Percentiles rank a stretch among this genome's conserved stretches.
These are phyloP conservation scores for Craterocephalus amniculus DNA, from an alignment of 2,797 vertebrate genomes.

Conservation along the genomic window DNA sequence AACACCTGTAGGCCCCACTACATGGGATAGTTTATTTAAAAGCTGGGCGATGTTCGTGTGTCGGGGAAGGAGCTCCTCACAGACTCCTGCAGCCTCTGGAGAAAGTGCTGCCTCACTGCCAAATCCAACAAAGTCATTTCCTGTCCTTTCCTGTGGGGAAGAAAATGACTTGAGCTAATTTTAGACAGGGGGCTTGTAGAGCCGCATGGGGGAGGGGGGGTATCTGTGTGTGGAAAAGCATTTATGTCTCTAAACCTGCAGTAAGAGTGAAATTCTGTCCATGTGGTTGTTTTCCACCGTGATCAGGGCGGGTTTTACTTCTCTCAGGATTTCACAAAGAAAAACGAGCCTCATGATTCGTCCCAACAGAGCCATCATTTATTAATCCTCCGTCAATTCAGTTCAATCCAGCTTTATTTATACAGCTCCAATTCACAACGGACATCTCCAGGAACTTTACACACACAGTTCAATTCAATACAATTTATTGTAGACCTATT, in stretches of 20 bases:
- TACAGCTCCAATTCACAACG: too few relatives aligned
- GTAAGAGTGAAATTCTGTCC: conserved; percentile 22
- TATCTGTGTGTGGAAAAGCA: conserved; percentile 47
- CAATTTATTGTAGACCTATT: too few relatives aligned
- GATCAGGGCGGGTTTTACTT: conserved; percentile 15
- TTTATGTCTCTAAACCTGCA: conserved; percentile 43
- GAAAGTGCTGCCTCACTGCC: conserved; percentile 81
- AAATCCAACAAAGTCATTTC: conserved; percentile 83
- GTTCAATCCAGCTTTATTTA: too few relatives aligned
- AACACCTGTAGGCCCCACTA: conserved; percentile 54
- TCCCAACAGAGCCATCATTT: not conserved
- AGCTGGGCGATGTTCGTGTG: conserved; percentile 11
- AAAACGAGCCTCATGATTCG: not conserved
- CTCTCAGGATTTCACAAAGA: not conserved
- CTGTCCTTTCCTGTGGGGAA: conserved; percentile 76
- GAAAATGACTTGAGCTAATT: conserved; percentile 79
- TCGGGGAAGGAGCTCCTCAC: conserved; percentile 36
- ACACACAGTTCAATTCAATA: too few relatives aligned
- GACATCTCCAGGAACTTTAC: too few relatives aligned
- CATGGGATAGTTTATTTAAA: not conserved
- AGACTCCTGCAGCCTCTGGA: conserved; percentile 58
- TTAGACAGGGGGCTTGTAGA: conserved; percentile 70
- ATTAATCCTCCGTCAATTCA: not conserved
- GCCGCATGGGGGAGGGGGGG: conserved; percentile 37
- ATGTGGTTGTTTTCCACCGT: conserved; percentile 16